Conservation (phyloP, 2,888 invertebrate genomes). For the Sialis fuliginosa region DNA sequence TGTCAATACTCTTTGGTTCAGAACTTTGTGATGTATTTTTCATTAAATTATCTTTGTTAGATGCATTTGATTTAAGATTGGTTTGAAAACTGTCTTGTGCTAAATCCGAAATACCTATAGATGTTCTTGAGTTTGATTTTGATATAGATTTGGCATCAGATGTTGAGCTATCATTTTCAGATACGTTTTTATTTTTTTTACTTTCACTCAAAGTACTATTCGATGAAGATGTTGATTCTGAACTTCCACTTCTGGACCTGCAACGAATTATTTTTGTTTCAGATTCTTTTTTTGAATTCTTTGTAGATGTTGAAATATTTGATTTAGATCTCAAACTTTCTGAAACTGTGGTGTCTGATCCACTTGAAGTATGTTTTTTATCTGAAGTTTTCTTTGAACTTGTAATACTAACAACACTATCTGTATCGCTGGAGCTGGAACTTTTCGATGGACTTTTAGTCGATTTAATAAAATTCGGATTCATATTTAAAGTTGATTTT, state of each 20-base stretch:
- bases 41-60: too few relatives aligned
- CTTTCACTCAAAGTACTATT: neutral
- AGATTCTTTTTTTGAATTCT: neutral
- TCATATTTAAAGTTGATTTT: slow-evolving; percentile 55
- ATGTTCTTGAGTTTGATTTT: slow-evolving; percentile 1
- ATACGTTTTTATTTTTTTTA: neutral
- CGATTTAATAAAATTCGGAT: slow-evolving; percentile 22
- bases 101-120: slow-evolving; percentile 2
- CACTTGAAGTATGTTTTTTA: slow-evolving; percentile 8
- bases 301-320: slow-evolving; percentile 29
- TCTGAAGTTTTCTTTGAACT: slow-evolving; percentile 29
- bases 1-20: neutral
- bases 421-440: slow-evolving; percentile 27
- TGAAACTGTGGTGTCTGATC: slow-evolving; percentile 5
- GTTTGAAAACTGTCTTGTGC: neutral
- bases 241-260: slow-evolving; percentile 6
- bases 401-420: slow-evolving; percentile 24
- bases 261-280: neutral
- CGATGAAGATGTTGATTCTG: slow-evolving; percentile 12
- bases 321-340: slow-evolving; percentile 7
- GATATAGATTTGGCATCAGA: neutral
- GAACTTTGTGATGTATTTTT: neutral
- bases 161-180: slow-evolving; percentile 2
- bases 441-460: slow-evolving; percentile 26
- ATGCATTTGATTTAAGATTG: neutral